Conservation (phyloP, 2,797 vertebrate species). For the Amphiprion clarkii region DNA sequence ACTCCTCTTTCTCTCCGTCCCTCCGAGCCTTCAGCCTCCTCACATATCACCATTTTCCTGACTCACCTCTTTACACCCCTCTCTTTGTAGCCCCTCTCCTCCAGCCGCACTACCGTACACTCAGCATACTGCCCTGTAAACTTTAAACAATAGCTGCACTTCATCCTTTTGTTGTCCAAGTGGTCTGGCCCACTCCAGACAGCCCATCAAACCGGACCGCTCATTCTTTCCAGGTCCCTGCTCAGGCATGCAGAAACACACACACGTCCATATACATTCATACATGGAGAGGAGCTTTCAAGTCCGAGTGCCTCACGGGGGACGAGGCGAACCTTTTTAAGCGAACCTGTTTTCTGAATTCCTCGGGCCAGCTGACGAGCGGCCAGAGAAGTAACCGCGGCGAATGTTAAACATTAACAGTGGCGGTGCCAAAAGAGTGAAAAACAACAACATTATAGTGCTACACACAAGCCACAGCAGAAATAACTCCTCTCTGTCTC, state of each 20-base stretch:
- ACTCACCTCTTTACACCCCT: conserved; percentile 51
- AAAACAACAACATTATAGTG: conserved; percentile 65
- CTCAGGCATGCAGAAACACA: conserved; percentile 74
- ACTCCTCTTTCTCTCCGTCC: conserved; percentile 39
- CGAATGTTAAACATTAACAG: conserved; percentile 78
- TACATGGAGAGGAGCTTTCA: conserved; percentile 54
- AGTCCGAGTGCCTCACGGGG: conserved; percentile 35
- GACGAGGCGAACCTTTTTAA: conserved; percentile 48
- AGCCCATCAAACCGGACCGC: conserved; percentile 59
- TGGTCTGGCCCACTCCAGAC: conserved; percentile 61
- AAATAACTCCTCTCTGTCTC: conserved; percentile 73
- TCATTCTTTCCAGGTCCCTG: conserved; percentile 66
- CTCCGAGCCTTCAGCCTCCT: conserved; percentile 40
- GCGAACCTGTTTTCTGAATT: conserved; percentile 41
- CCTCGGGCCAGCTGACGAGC: conserved; percentile 51
- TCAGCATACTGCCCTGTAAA: conserved; percentile 55
- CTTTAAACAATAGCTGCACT: conserved; percentile 73
- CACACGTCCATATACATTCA: conserved; percentile 60
- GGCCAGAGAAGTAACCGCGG: conserved; percentile 59
- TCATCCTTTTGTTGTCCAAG: conserved; percentile 67
- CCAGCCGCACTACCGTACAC: conserved; percentile 44
- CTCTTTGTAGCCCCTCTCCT: conserved; percentile 36
- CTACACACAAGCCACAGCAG: conserved; percentile 65
- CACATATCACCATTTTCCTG: conserved; percentile 50
- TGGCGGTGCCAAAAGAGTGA: conserved; percentile 61